Evolutionary conservation across 30 jellyfish, hydroid and myxozoan genomes (phyloP), one percentile per base, ranked within the genome.

Genomic region (Sanderia malayensis): DNA sequence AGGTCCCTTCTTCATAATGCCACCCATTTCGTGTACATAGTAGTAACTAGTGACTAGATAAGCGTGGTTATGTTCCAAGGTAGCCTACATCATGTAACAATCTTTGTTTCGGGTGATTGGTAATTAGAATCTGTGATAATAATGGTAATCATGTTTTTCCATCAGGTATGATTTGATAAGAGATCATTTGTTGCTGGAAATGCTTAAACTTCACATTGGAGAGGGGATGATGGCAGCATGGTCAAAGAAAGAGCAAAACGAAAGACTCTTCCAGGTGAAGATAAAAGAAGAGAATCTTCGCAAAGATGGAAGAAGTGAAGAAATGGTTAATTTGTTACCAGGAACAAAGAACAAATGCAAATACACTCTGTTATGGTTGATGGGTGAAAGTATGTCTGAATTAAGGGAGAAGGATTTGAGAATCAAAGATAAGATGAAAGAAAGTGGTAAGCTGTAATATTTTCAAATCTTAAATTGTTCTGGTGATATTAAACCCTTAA

Each of bases 141-240:
- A n/a, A n/a, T n/a, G n/a, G n/a, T n/a, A n/a, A n/a, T n/a, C n/a
- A n/a, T n/a, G n/a, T n/a, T n/a, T n/a, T n/a, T n/a, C 17, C 61
- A 59, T 0, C 44, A 92, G 99, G 61, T 85, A 92, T 72, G 88
- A 84, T 44, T 61, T 81, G 17, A 68, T 92, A 20, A 75, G 94
- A 28, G 95, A 85, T 34, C 87, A 85, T 52, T 67, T 92, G 3
- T 84, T 92, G 0, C 65, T 62, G 26, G 90, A 92, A 63, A 92
- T 92, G 99, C 84, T 92, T 22, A 80, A 71, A 65, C 58, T 71
- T 21, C 86, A 80, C 59, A 71, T 82, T 66, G 99, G 99, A 10
- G 93, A 78, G 44, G 99, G 99, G 15, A 79, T 92, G 95, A 80
- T 96, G 99, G 85, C 86, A 27, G 86, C 99, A 0, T 41, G 84